A percentile compares a stretch with the other conserved stretches of the same genome.
Conservation (phyloP, 2,888 invertebrate species). For the Ametastegia equiseti region DNA sequence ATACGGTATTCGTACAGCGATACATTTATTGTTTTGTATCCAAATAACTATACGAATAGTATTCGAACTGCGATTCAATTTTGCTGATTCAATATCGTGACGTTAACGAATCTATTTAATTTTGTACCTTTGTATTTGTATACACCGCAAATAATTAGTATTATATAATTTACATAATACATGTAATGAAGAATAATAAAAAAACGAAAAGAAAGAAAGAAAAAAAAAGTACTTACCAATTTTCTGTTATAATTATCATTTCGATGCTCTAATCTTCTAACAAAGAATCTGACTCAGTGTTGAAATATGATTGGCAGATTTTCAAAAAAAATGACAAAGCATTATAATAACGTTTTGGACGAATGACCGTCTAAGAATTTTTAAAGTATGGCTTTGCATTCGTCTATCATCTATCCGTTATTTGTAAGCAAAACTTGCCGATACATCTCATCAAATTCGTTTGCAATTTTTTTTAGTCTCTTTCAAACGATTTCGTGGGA, state of each 20-base stretch:
- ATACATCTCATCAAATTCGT: too few relatives aligned
- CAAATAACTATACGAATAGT: background rate
- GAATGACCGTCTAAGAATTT: background rate
- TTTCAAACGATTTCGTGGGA: background rate
- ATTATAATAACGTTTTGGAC: background rate
- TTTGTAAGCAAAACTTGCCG: too few relatives aligned
- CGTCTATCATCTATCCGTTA: background rate
- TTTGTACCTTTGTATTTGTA: constrained; percentile 64
- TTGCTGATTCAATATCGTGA: constrained; percentile 20
- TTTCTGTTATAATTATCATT: background rate
- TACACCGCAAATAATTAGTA: constrained; percentile 49
- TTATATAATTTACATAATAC: too few relatives aligned
- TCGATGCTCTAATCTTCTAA: constrained; percentile 9
- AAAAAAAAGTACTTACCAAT: background rate
- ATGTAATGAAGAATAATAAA: constrained; percentile 45
- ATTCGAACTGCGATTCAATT: constrained; percentile 17
- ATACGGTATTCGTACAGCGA: background rate
- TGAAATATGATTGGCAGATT: constrained; percentile 25
- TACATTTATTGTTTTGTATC: constrained; percentile 7
- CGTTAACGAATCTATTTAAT: constrained; percentile 52
- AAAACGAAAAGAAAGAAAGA: background rate
- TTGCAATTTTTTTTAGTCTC: background rate
- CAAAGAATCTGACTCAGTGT: constrained; percentile 19
- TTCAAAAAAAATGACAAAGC: constrained; percentile 33
- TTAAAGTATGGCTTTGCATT: background rate